phyloP scores from a whole-genome alignment of 2,888 invertebrate genomes.

The Cyaniris semiargus region DNA sequence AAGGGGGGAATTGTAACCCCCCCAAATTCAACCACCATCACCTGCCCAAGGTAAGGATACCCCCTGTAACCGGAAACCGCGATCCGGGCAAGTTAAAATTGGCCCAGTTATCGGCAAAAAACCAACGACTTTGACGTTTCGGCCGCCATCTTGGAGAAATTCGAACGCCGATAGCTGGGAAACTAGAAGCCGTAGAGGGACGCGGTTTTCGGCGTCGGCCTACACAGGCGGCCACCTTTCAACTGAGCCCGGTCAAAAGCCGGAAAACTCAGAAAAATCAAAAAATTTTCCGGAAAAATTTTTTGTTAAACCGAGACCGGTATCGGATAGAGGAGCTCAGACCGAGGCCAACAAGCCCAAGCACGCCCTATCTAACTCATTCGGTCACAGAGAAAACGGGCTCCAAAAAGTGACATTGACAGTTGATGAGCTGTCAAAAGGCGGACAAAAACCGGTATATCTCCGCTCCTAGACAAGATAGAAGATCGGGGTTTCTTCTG shows the following conservation, averaged over 20 bases:
- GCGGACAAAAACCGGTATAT: too few species aligned
- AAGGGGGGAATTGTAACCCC: neutral
- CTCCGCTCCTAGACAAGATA: too few species aligned
- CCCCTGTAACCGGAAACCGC: neutral
- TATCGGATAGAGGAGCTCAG: too few species aligned
- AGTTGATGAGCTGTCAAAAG: too few species aligned
- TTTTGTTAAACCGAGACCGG: too few species aligned
- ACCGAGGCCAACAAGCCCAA: neutral
- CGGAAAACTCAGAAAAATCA: neutral
- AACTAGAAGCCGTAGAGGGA: neutral
- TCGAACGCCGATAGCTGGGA: neutral
- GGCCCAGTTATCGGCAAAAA: neutral
- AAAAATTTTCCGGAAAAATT: conserved; percentile 1
- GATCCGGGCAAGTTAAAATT: neutral
- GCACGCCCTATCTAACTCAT: too few species aligned
- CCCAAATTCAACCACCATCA: neutral
- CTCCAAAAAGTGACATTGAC: too few species aligned
- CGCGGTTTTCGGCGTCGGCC: neutral
- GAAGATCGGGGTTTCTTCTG: too few species aligned
- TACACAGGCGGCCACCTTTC: neutral
- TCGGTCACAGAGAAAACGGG: too few species aligned
- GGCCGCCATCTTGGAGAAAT: neutral
- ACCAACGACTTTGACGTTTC: neutral
- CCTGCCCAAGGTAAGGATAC: neutral
- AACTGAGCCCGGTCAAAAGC: rapidly evolving